A percentile compares a stretch with the other conserved stretches of the same genome.
phyloP scores from a whole-genome alignment of 2,888 invertebrate species.

The Sericinus montela region DNA sequence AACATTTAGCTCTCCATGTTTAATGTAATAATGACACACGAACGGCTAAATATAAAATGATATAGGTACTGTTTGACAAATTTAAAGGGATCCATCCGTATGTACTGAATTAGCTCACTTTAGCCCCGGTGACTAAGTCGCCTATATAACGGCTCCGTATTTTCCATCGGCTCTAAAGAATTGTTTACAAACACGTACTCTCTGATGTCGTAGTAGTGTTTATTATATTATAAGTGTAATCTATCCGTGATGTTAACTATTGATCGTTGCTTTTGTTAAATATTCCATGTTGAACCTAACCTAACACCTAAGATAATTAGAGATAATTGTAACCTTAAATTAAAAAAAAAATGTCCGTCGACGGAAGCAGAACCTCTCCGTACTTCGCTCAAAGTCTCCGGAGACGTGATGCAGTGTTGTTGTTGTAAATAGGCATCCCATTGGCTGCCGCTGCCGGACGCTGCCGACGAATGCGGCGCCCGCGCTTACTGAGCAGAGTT shows the following conservation, averaged over 20 bases:
- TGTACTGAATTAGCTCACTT: not conserved
- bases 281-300: constrained; percentile 11
- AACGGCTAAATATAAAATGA: too few species aligned
- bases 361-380: not conserved
- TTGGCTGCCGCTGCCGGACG: not conserved
- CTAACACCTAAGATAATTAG: constrained; percentile 1
- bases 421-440: constrained; percentile 14
- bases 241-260: constrained; percentile 15
- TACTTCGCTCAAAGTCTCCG: not conserved
- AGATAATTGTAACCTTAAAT: too few species aligned
- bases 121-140: not conserved
- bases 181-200: constrained; percentile 6
- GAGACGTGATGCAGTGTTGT: constrained; percentile 1
- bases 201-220: constrained; percentile 11
- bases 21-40: too few species aligned
- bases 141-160: not conserved
- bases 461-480: constrained; percentile 9
- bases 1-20: not conserved
- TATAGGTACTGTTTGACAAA: too few species aligned
- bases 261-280: constrained; percentile 16
- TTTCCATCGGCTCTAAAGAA: not conserved
- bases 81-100: not conserved
- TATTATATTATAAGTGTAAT: constrained; percentile 3
- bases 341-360: not conserved
- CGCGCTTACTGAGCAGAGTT: too few species aligned